Conservation (phyloP, 2,888 invertebrate species). For the Drosophila neotestacea region DNA sequence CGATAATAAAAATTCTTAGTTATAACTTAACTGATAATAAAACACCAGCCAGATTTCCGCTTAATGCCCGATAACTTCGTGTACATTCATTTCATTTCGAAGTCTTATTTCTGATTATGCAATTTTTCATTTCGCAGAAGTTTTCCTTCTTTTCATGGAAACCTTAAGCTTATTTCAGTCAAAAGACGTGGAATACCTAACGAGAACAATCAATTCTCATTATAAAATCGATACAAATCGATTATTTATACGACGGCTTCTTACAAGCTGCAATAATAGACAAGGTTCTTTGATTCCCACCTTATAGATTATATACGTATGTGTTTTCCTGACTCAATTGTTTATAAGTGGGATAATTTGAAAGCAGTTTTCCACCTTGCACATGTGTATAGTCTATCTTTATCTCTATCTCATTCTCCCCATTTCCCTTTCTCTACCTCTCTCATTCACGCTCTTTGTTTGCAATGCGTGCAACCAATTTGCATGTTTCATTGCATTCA, state of each 20-base stretch:
- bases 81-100: background rate
- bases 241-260: background rate
- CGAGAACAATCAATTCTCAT: slow-evolving; percentile 10
- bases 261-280: background rate
- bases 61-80: background rate
- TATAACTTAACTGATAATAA: background rate
- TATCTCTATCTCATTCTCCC: background rate
- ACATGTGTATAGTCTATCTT: slow-evolving; percentile 8
- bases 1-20: too few relatives aligned
- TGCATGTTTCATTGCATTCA: slow-evolving; percentile 59
- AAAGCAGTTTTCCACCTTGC: background rate
- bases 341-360: slow-evolving; percentile 8
- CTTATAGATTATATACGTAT: background rate
- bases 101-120: background rate
- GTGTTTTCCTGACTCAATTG: slow-evolving; percentile 19
- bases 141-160: background rate
- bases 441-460: slow-evolving; percentile 3
- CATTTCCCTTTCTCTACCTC: background rate
- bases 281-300: background rate
- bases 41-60: background rate
- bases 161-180: background rate
- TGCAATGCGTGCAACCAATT: slow-evolving; percentile 53
- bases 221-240: slow-evolving; percentile 13
- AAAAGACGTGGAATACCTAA: background rate
- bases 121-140: background rate